A percentile compares a stretch with the other conserved stretches of the same genome.
Conservation (phyloP, 2,888 invertebrate genomes). For the Drosophila sordidapex region DNA sequence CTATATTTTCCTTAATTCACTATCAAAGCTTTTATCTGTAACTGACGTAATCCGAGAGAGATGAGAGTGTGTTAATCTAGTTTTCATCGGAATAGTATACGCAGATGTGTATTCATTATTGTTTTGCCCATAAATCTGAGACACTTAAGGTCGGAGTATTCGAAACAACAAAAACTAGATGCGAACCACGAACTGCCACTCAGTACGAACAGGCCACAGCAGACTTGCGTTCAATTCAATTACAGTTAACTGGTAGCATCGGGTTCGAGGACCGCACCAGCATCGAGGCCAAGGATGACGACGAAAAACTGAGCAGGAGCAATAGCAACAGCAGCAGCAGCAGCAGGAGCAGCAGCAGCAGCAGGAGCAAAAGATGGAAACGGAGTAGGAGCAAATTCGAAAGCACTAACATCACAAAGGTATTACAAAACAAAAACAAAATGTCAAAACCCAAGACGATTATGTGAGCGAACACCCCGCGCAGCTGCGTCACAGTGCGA, state of each 20-base stretch:
- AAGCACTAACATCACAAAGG: conserved; percentile 76
- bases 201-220: conserved; percentile 7
- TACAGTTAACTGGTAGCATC: conserved; percentile 72
- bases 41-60: conserved; percentile 33
- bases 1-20: not conserved
- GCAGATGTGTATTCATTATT: conserved; percentile 41
- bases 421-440: conserved; percentile 81
- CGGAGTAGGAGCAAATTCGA: conserved; percentile 38
- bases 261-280: conserved; percentile 13
- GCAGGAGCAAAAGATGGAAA: not conserved
- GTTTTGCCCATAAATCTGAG: conserved; percentile 44
- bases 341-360: not conserved
- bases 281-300: conserved; percentile 39
- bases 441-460: conserved; percentile 81
- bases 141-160: conserved; percentile 25
- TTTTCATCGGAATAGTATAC: conserved; percentile 11
- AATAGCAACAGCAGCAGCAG: not conserved
- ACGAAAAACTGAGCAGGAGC: not conserved
- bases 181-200: not conserved
- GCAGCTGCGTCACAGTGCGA: conserved; percentile 68
- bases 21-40: not conserved
- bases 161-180: conserved; percentile 8
- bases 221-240: conserved; percentile 69
- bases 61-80: conserved; percentile 6
- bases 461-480: conserved; percentile 71